These are phyloP conservation scores for Laodelphax striatellus DNA, from an alignment of 1,140 invertebrate genomes.

Conservation along the genomic window DNA sequence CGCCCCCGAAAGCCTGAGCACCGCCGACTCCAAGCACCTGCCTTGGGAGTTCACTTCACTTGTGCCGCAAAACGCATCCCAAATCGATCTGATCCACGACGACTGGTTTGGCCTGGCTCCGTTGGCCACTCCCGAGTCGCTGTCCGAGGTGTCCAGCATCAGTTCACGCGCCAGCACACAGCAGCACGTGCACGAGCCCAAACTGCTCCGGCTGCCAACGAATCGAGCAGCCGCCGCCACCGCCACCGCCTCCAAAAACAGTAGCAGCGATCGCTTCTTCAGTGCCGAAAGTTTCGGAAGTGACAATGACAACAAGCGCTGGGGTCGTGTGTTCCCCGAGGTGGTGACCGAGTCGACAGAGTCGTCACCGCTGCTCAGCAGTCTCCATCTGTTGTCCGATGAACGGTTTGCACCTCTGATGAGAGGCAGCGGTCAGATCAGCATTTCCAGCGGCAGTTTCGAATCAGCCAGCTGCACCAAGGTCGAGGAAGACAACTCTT, in stretches of 20 bases:
- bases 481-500: conserved; percentile 1
- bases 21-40: conserved; percentile 17
- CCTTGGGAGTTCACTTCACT: conserved; percentile 28
- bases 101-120: conserved; percentile 61
- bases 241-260: not conserved
- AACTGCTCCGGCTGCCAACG: not conserved
- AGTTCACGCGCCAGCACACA: conserved; percentile 29
- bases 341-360: conserved; percentile 11
- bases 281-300: conserved; percentile 9
- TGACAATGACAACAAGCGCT: not conserved
- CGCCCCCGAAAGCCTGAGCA: not conserved
- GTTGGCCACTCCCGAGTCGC: conserved; percentile 71
- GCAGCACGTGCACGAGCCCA: not conserved
- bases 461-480: conserved; percentile 11
- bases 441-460: conserved; percentile 17
- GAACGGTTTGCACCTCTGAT: conserved; percentile 16
- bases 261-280: conserved; percentile 8
- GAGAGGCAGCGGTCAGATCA: conserved; percentile 3
- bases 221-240: not conserved
- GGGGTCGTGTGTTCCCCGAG: not conserved
- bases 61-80: conserved; percentile 8
- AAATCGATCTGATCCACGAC: conserved; percentile 39
- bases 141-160: conserved; percentile 66
- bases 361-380: conserved; percentile 19
- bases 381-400: conserved; percentile 19